Percentiles rank a stretch among this genome's conserved stretches.
phyloP scores from a whole-genome alignment of 2,797 vertebrate genomes.

The Cercopithecus diana region DNA sequence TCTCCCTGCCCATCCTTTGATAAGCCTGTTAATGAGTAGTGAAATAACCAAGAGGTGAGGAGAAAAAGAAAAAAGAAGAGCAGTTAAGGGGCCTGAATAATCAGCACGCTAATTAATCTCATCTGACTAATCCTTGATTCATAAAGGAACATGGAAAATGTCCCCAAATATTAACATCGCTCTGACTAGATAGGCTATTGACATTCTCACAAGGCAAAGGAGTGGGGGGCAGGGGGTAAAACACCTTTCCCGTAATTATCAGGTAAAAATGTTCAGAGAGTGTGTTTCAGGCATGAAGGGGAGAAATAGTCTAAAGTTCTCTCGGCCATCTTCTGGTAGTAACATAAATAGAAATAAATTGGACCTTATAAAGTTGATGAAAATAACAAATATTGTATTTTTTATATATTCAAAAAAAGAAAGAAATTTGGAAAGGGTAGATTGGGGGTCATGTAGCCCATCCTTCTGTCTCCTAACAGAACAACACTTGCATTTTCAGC shows the following conservation, averaged over 20 bases:
- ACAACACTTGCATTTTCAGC: neutral
- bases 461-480: neutral
- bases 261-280: neutral
- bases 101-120: slow-evolving; percentile 60
- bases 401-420: neutral
- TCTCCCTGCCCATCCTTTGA: slow-evolving; percentile 29
- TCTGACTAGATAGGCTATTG: slow-evolving; percentile 23
- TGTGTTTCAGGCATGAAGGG: neutral
- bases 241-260: neutral
- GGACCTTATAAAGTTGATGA: neutral
- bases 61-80: slow-evolving; percentile 26
- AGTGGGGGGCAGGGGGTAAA: no score
- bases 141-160: slow-evolving; percentile 45
- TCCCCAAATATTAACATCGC: slow-evolving; percentile 52
- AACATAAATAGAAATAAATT: neutral
- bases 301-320: neutral
- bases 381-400: neutral
- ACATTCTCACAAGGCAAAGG: slow-evolving; percentile 20
- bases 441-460: neutral
- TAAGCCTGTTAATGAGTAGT: slow-evolving; percentile 49
- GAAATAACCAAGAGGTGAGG: slow-evolving; percentile 42
- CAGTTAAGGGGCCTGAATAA: slow-evolving; percentile 43
- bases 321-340: neutral
- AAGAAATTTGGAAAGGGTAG: neutral
- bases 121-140: slow-evolving; percentile 63